These are phyloP conservation scores for Helobdella robusta DNA, from an alignment of 2,888 invertebrate genomes.

Conservation along the genomic window DNA sequence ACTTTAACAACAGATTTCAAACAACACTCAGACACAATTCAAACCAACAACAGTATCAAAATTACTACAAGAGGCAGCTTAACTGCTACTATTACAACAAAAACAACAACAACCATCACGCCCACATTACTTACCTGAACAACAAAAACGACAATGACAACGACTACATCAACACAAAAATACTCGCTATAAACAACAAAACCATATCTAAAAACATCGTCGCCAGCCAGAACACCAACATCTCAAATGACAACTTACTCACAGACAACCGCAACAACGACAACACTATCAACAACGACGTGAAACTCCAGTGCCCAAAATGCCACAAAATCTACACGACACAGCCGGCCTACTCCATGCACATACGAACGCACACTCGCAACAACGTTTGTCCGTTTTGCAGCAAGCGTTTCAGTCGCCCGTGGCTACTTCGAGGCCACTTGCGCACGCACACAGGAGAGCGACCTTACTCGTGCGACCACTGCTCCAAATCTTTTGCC, in stretches of 20 bases:
- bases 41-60: too few relatives aligned
- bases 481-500: conserved; percentile 1
- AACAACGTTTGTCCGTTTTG: conserved; percentile 11
- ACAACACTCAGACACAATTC: too few relatives aligned
- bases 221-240: neutral
- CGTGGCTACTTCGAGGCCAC: conserved; percentile 9
- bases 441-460: conserved; percentile 10
- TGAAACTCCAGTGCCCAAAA: neutral
- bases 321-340: neutral
- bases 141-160: too few relatives aligned
- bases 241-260: neutral
- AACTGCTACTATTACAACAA: too few relatives aligned
- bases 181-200: too few relatives aligned
- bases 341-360: conserved; percentile 6
- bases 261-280: neutral
- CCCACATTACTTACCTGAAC: too few relatives aligned
- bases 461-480: neutral
- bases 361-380: conserved; percentile 2
- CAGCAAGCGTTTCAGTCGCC: conserved; percentile 6
- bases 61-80: too few relatives aligned
- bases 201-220: neutral
- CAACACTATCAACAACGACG: neutral
- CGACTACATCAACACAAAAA: too few relatives aligned
- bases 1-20: too few relatives aligned
- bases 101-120: too few relatives aligned